These are phyloP conservation scores for Sebastes diaconus DNA, from an alignment of 2,797 vertebrate species.

Conservation along the genomic window DNA sequence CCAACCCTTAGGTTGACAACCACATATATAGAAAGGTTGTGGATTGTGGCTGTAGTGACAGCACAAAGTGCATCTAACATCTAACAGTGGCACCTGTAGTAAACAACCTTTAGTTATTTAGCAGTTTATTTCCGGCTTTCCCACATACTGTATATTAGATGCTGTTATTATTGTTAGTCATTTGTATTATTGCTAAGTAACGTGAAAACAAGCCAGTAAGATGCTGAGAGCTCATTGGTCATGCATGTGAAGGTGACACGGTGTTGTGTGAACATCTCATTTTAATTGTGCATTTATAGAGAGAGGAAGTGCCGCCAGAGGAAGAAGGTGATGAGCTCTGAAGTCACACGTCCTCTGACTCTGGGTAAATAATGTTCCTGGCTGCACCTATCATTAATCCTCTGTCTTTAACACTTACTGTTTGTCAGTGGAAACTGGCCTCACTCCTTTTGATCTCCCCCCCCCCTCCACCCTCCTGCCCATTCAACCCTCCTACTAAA, in stretches of 20 bases:
- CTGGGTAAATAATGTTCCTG: conserved; percentile 73
- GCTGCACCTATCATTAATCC: conserved; percentile 74
- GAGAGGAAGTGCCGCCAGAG: conserved; percentile 69
- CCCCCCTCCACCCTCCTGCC: conserved; percentile 2
- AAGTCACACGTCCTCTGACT: conserved; percentile 74
- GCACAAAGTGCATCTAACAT: neutral
- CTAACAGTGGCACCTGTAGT: neutral
- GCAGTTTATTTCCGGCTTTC: neutral
- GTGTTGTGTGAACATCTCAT: conserved; percentile 72
- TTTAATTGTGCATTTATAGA: conserved; percentile 81
- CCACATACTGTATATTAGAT: neutral
- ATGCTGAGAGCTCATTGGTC: conserved; percentile 34
- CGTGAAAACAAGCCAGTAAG: neutral
- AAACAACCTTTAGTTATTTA: neutral
- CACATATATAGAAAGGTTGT: neutral
- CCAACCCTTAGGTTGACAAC: neutral
- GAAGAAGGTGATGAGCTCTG: conserved; percentile 67
- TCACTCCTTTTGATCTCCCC: conserved; percentile 70
- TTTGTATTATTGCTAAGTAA: neutral
- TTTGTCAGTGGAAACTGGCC: conserved; percentile 67
- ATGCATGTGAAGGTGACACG: conserved; percentile 44
- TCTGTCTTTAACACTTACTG: conserved; percentile 76
- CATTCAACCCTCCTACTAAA: conserved; percentile 42
- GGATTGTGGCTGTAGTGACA: neutral
- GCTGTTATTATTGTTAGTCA: neutral